Percentiles rank a stretch among this genome's conserved stretches.
Evolutionary conservation across 2,888 invertebrate genomes (phyloP).

Genomic region (Dicranocentrus wangi): DNA sequence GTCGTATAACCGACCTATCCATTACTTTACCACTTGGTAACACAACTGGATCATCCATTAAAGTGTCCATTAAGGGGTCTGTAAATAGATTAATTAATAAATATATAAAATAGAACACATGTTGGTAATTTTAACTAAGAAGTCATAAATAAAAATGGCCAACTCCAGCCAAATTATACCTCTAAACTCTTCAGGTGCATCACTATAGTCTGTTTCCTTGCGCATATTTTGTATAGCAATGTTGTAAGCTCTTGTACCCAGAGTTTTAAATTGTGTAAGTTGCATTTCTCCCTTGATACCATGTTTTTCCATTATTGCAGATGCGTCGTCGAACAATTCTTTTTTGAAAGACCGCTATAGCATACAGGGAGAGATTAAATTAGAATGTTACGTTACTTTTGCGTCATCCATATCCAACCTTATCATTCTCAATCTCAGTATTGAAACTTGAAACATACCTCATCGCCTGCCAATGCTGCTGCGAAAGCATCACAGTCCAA

Average conservation of each 20-base stretch:
- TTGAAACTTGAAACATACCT: conserved; percentile 84
- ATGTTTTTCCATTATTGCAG: conserved; percentile 85
- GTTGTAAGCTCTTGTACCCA: conserved; percentile 83
- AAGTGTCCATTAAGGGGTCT: conserved; percentile 97
- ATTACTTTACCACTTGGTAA: conserved; percentile 93
- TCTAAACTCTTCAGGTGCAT: conserved; percentile 96
- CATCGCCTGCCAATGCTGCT: conserved; percentile 94
- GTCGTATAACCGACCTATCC: conserved; percentile 93
- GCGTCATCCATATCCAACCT: not conserved
- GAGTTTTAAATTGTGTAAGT: conserved; percentile 87
- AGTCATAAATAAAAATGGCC: too few relatives aligned
- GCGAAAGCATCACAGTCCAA: conserved; percentile 93
- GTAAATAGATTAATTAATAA: conserved; percentile 41
- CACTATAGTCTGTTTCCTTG: conserved; percentile 92
- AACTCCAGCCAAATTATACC: too few relatives aligned
- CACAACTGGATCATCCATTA: conserved; percentile 96
- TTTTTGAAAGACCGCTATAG: conserved; percentile 92
- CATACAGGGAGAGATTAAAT: conserved; percentile 41
- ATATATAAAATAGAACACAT: too few relatives aligned
- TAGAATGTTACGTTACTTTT: not conserved
- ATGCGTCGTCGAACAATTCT: conserved; percentile 93
- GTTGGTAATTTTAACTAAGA: too few relatives aligned
- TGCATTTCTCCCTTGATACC: conserved; percentile 89
- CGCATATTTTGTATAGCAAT: conserved; percentile 85
- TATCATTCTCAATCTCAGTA: not conserved